Base-by-base conservation (phyloP, 2,888 invertebrate species). In the Strigamia transsilvanica region DNA sequence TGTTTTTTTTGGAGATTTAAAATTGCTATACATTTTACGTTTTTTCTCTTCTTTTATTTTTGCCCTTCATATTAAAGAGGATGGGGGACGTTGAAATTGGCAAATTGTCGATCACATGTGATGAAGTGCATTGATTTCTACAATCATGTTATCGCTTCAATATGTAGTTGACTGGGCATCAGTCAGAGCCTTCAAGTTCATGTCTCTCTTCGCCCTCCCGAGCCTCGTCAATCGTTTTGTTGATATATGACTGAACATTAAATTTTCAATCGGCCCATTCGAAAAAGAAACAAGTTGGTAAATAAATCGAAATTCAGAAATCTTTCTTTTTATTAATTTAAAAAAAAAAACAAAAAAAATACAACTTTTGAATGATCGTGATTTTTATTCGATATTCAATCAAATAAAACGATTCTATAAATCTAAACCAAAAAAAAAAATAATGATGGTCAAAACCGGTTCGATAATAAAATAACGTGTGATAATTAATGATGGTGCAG, bases 71-170 rank as follows among this genome's bases (percentile, higher is more conserved):
- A 56, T 56, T 56, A 21, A 56, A 56, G 56, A 18, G 0, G 56
- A 56, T 56, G 56, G 7, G 4, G 18, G 56, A 56, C 7, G 56
- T 1, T 9, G 18, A 18, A 56, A 56, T 56, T 18, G 56, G 56
- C n/a, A 56, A 56, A 56, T n/a, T 9, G 56, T 56, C 56, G 56
- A 56, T 56, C 56, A 56, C 5, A 56, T 18, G 2, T 56, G 56
- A 56, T 18, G 56, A 9, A 56, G 18, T 56, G 56, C 56, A 56
- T 56, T 56, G 56, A 56, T 56, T 56, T 56, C 56, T 18, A 56
- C 56, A 56, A 56, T 56, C 56, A 56, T 56, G 56, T 56, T 56
- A 56, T 18, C 56, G 56, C 21, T 56, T 56, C 56, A 56, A 56
- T 56, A 56, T 21, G 56, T 56, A 56, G 56, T 56, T 21, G 56